Base-by-base conservation (phyloP, 2,888 invertebrate genomes). In the Lottia scabra region DNA sequence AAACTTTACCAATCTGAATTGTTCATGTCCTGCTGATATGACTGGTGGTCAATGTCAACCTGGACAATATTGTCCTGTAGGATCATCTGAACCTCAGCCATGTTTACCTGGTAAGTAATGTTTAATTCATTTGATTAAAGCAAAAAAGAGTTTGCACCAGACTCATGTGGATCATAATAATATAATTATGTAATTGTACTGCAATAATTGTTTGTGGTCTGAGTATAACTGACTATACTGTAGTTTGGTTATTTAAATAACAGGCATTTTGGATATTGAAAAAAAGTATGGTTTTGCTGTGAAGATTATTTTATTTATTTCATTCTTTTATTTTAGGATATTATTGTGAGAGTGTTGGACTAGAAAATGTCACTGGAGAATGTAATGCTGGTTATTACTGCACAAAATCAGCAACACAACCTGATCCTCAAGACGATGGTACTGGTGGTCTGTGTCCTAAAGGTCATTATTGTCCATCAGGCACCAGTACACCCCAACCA, bases 351-450 rank as follows among this genome's bases (percentile, higher is more conserved):
- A 71, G 67, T 48, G 72, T 72, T 63, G 87, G 84, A 1, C 80
- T 87, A n/a, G 72, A 79, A 48, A 79, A 75, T 63, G 85, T 80
- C 15, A 80, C 85, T n/a, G 87, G 82, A 8, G 75, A 78, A 15
- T 88, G 88, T 78, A 68, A 63, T 30, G 83, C 84, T 15, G 88
- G 88, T 1, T 86, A 84, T 75, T 88, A 83, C 78, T 88, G 88
- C 72, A 83, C 82, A 8, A 73, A 76, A 12, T 81, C 80, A 5
- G 86, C 88, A 1, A 73, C 73, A 10, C 65, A 79, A 71, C 76
- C 85, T n/a, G 81, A 82, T 67, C 83, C 86, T 43, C 80, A 82
- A 48, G 82, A 84, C 77, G 85, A 83, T 63, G 73, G 75, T n/a
- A 87, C 87, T 3, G 88, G 88, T 26, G 84, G 82, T 46, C 78